These are phyloP conservation scores for Symphodus melops DNA, from an alignment of 2,113 vertebrate genomes.

Conservation along the genomic window DNA sequence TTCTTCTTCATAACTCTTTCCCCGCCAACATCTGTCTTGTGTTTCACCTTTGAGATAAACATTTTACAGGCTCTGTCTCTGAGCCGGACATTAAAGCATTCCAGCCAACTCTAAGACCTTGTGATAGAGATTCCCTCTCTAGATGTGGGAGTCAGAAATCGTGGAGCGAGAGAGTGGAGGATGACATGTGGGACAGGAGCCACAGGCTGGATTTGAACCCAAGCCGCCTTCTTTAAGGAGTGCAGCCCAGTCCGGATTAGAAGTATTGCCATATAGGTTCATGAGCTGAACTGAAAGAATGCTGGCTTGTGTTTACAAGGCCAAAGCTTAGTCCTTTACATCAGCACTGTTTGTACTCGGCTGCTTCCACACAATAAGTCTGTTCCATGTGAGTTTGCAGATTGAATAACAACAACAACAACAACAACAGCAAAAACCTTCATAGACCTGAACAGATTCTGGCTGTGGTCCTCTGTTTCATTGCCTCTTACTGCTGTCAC, in stretches of 20 bases:
- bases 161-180: too few species aligned
- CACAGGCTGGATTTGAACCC: too few species aligned
- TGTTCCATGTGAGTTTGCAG: constrained; percentile 3
- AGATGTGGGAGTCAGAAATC: too few species aligned
- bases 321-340: constrained; percentile 18
- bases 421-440: constrained; percentile 13
- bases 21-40: not conserved
- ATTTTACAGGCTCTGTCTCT: not conserved
- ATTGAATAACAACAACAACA: constrained; percentile 23
- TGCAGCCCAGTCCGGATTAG: too few species aligned
- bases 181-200: too few species aligned
- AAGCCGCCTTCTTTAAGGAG: too few species aligned
- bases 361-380: constrained; percentile 4
- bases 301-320: not conserved
- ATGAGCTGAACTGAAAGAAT: constrained; percentile 14
- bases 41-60: not conserved
- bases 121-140: too few species aligned
- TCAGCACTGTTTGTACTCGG: constrained; percentile 14
- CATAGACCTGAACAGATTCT: not conserved
- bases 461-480: constrained; percentile 21
- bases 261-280: too few species aligned
- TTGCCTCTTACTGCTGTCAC: constrained; percentile 22
- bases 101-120: too few species aligned
- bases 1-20: not conserved
- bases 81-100: too few species aligned